These are phyloP conservation scores for Microtus oregoni DNA, from an alignment of 2,113 vertebrate genomes.

Conservation along the genomic window DNA sequence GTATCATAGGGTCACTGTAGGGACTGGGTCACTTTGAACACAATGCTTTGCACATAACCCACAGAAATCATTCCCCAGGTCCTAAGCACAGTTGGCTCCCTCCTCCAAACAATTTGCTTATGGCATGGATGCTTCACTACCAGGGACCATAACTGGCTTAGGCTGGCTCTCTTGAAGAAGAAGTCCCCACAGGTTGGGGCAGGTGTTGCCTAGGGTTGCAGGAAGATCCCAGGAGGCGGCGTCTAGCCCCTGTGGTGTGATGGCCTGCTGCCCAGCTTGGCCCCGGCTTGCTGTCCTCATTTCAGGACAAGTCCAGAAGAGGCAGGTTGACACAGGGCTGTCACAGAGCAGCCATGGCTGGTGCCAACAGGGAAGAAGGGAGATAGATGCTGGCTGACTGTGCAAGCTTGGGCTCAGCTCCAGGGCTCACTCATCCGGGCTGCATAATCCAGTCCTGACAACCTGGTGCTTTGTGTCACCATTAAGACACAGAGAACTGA, in stretches of 20 bases:
- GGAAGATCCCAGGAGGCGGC: neutral
- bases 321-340: neutral
- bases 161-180: fast-evolving
- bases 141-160: neutral
- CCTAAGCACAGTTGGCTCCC: neutral
- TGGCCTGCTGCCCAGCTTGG: slow-evolving; percentile 37
- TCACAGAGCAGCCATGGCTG: neutral
- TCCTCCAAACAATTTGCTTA: neutral
- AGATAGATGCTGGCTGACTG: neutral
- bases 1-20: neutral
- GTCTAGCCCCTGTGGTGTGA: neutral
- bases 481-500: neutral
- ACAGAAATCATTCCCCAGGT: neutral
- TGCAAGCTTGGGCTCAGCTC: neutral
- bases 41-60: neutral
- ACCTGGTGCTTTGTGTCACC: neutral
- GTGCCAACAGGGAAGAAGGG: fast-evolving
- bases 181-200: neutral
- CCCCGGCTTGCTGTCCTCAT: neutral
- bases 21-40: slow-evolving; percentile 30
- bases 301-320: neutral
- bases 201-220: neutral
- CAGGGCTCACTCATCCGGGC: neutral
- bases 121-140: neutral
- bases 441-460: neutral